Conservation (phyloP, 2,113 vertebrate genomes). For the Diglossa brunneiventris region DNA sequence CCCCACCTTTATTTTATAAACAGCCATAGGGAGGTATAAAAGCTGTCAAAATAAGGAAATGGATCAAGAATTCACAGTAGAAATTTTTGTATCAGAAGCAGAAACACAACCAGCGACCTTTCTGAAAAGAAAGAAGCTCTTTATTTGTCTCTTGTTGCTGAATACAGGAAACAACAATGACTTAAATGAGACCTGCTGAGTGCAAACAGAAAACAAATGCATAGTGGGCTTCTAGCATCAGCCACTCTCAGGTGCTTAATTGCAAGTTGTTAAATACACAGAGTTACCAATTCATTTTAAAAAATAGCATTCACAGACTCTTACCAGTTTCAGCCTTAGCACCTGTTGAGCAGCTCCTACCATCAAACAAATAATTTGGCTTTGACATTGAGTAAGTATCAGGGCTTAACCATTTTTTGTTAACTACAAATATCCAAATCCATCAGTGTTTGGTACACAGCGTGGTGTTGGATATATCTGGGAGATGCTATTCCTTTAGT, state of each 20-base stretch:
- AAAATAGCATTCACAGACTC: background rate
- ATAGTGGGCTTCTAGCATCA: background rate
- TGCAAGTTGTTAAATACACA: background rate
- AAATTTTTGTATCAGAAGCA: background rate
- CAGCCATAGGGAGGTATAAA: background rate
- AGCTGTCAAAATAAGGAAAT: conserved; percentile 25
- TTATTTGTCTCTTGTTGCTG: conserved; percentile 19
- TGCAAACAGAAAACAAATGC: conserved; percentile 13
- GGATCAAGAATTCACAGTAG: background rate
- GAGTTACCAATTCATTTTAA: conserved; percentile 11
- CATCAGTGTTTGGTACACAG: background rate
- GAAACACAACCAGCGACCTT: background rate
- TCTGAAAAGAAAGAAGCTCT: conserved; percentile 4
- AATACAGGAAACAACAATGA: background rate
- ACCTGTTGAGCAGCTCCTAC: background rate
- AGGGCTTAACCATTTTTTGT: background rate
- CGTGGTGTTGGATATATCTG: background rate
- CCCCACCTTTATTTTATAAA: background rate
- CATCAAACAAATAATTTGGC: background rate
- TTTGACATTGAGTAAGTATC: background rate
- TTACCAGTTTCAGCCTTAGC: background rate
- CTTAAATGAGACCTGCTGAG: conserved; percentile 8
- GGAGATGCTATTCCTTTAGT: background rate
- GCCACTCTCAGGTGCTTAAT: background rate
- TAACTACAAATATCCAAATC: background rate